A percentile compares a stretch with the other conserved stretches of the same genome.
Conservation (phyloP, 2,797 vertebrate species). For the Phalanger gymnotis region DNA sequence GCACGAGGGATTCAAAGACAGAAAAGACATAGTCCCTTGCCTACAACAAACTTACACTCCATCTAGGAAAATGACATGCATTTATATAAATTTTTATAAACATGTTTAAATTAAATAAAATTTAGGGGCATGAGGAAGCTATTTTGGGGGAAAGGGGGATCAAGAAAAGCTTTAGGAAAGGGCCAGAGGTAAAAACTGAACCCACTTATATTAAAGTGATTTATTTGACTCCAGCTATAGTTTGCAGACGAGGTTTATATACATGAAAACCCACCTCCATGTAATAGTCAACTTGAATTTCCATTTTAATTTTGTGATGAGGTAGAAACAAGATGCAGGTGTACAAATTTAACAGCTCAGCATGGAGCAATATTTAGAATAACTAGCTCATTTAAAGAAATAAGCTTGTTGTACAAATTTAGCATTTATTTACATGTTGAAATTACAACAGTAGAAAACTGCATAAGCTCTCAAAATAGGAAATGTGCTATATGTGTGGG, state of each 20-base stretch:
- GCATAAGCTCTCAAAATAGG: not conserved
- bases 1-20: not conserved
- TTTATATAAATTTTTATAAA: not conserved
- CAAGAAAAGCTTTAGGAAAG: not conserved
- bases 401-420: slow-evolving; percentile 1
- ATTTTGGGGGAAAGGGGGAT: not conserved
- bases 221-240: not conserved
- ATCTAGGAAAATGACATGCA: not conserved
- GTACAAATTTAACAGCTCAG: slow-evolving; percentile 32
- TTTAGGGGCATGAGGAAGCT: not conserved
- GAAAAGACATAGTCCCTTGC: not conserved
- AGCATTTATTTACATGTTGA: slow-evolving; percentile 11
- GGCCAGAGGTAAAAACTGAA: not conserved
- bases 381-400: slow-evolving; percentile 20
- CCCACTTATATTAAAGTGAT: not conserved
- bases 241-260: not conserved
- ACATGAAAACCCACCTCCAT: not conserved
- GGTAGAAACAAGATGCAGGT: not conserved
- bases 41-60: not conserved
- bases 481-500: not conserved
- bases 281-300: slow-evolving; percentile 8
- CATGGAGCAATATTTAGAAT: slow-evolving; percentile 14
- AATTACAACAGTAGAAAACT: not conserved
- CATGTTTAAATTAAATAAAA: not conserved
- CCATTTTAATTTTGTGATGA: slow-evolving; percentile 19